Evolutionary conservation across 2,888 invertebrate genomes (phyloP).

Genomic region (Pharmacophagus antenor): DNA sequence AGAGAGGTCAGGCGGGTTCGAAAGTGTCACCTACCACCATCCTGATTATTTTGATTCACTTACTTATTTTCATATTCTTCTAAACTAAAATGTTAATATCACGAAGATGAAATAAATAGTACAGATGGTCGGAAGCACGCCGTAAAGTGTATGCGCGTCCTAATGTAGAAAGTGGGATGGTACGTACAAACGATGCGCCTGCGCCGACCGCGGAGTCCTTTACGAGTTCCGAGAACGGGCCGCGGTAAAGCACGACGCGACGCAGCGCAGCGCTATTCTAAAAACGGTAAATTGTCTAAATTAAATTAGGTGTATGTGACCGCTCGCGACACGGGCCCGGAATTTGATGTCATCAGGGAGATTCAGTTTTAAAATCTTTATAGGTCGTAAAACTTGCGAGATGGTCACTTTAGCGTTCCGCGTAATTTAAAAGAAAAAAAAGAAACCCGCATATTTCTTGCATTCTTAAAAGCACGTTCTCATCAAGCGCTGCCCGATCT

Average conservation of each 20-base stretch:
- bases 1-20: no score
- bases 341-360: slow-evolving; percentile 41
- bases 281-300: slow-evolving; percentile 68
- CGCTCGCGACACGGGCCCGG: slow-evolving; percentile 45
- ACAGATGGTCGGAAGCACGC: slow-evolving; percentile 1
- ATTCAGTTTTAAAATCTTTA: slow-evolving; percentile 35
- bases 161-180: slow-evolving; percentile 58
- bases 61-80: no score
- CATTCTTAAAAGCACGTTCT: slow-evolving; percentile 30
- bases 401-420: slow-evolving; percentile 37
- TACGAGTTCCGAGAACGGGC: slow-evolving; percentile 65
- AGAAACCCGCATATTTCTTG: slow-evolving; percentile 25
- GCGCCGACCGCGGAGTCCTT: slow-evolving; percentile 45
- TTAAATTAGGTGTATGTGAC: slow-evolving; percentile 60
- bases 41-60: no score
- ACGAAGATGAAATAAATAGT: neutral
- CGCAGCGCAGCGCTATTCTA: slow-evolving; percentile 37
- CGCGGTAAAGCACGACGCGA: slow-evolving; percentile 49
- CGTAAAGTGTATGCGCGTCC: slow-evolving; percentile 38
- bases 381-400: slow-evolving; percentile 39
- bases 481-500: slow-evolving; percentile 29
- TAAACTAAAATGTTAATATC: slow-evolving; percentile 1
- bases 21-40: no score
- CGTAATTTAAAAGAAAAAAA: slow-evolving; percentile 32
- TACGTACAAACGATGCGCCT: slow-evolving; percentile 50